Conservation (phyloP, 2,797 vertebrate genomes). For the Chelidonichthys spinosus region DNA sequence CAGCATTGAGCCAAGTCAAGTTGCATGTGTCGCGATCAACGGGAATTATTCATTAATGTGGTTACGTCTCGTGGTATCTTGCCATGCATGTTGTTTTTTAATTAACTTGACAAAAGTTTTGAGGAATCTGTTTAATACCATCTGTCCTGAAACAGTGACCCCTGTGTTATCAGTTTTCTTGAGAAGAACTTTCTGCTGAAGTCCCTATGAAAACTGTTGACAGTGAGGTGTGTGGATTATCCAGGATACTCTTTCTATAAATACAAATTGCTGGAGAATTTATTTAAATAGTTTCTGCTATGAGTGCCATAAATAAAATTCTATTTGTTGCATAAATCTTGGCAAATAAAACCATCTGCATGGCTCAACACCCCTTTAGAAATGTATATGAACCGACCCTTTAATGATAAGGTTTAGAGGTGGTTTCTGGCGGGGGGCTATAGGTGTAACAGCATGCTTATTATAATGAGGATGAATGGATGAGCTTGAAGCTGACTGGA, state of each 20-base stretch:
- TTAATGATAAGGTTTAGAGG: slow-evolving; percentile 23
- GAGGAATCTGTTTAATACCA: background rate
- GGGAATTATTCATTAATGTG: background rate
- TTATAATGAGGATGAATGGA: slow-evolving; percentile 75
- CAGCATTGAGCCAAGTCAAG: slow-evolving; percentile 55
- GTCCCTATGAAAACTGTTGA: background rate
- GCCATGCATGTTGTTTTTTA: slow-evolving; percentile 17
- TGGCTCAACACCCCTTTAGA: slow-evolving; percentile 9
- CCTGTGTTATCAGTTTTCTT: slow-evolving; percentile 7
- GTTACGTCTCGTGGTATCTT: background rate
- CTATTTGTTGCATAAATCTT: slow-evolving; percentile 4
- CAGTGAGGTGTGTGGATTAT: background rate
- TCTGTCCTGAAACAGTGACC: slow-evolving; percentile 10
- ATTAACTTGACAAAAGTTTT: slow-evolving; percentile 22
- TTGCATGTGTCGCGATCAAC: slow-evolving; percentile 38
- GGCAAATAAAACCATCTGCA: slow-evolving; percentile 11
- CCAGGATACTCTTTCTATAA: background rate
- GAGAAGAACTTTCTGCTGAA: background rate
- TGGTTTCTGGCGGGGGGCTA: slow-evolving; percentile 31
- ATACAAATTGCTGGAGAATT: background rate
- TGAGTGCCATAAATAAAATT: slow-evolving; percentile 8
- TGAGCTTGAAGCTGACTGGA: slow-evolving; percentile 71
- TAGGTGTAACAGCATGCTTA: slow-evolving; percentile 52
- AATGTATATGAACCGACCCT: slow-evolving; percentile 37
- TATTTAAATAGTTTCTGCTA: slow-evolving; percentile 19